Percentiles rank a stretch among this genome's conserved stretches.
phyloP scores from a whole-genome alignment of 2,888 invertebrate species.

The Drosophila niveifrons region DNA sequence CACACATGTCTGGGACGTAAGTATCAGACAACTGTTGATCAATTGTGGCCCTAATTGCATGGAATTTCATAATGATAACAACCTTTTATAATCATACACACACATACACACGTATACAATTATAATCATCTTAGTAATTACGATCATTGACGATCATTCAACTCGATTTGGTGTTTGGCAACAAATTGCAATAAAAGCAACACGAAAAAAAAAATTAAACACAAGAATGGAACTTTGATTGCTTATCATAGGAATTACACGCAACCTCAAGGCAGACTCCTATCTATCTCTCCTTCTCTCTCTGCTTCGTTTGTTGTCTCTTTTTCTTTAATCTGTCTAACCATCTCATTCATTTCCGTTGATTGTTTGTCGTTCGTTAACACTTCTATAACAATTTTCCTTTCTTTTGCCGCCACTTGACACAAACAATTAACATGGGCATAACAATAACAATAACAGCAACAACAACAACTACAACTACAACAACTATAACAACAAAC shows the following conservation, averaged over 20 bases:
- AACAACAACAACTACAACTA: conserved; percentile 43
- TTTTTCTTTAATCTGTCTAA: conserved; percentile 45
- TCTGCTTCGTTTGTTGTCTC: neutral
- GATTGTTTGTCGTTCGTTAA: conserved; percentile 69
- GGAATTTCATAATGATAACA: conserved; percentile 50
- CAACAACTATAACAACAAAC: conserved; percentile 12
- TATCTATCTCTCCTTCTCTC: neutral
- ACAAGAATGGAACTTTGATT: conserved; percentile 68
- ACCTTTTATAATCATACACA: conserved; percentile 13
- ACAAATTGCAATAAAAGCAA: conserved; percentile 67
- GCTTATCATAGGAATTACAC: conserved; percentile 68
- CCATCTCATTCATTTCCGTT: conserved; percentile 55
- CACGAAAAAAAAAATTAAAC: conserved; percentile 29
- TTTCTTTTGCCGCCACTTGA: conserved; percentile 63
- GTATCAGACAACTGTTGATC: conserved; percentile 85
- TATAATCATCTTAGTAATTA: conserved; percentile 32
- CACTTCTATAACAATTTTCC: conserved; percentile 62
- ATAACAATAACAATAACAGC: conserved; percentile 49
- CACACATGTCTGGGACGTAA: conserved; percentile 96
- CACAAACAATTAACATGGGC: conserved; percentile 73
- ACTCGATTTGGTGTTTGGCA: conserved; percentile 62
- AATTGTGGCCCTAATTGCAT: conserved; percentile 75
- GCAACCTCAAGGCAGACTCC: conserved; percentile 26
- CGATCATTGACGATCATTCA: conserved; percentile 28
- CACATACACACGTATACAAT: neutral